Evolutionary conservation across 2,797 vertebrate species (phyloP), one percentile per base, ranked within the genome.

Genomic region (Odontamblyopus rebecca): DNA sequence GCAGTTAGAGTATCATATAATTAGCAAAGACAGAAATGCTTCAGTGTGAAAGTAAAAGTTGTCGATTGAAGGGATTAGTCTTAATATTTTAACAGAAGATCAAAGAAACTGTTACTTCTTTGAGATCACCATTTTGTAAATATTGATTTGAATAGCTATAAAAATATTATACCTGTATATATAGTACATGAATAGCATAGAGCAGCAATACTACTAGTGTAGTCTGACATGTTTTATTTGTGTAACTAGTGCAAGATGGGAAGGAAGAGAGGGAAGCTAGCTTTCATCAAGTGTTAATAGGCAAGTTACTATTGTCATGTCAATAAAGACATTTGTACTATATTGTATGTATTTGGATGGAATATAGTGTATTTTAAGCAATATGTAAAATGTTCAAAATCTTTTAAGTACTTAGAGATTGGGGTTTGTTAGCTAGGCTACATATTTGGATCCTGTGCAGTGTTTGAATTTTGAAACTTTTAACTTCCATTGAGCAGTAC

Each of bases 401-500:
- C 13, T 66, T 74, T 53, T 30, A 19, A 61, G 53, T 61, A 29
- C 59, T 18, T 62, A 67, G 44, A 48, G 13, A 13, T 16, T 48
- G 44, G 44, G 44, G 13, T 48, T 48, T 48, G 13, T 13, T 48
- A 48, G 12, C 13, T 15, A 48, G 44, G 67, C 38, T 35, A 75
- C 38, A 73, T 71, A 64, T 70, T 77, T 72, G 26, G 48, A 53
- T 67, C 53, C n/a, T 53, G 61, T 60, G 62, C 56, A 74, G 67
- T 63, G 27, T 74, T 27, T 59, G 26, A 77, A 51, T 70, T 67
- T 73, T 59, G 30, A 68, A 73, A 67, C 79, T 87, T 88, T 96
- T 94, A 97, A 92, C 94, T 97, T 89, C 96, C 95, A 15, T 94
- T 94, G 44, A 94, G 92, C 89, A 98, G 93, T 95, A 96, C 95